These are phyloP conservation scores for Eulemur coronatus DNA, from an alignment of 2,797 vertebrate species.

Conservation along the genomic window DNA sequence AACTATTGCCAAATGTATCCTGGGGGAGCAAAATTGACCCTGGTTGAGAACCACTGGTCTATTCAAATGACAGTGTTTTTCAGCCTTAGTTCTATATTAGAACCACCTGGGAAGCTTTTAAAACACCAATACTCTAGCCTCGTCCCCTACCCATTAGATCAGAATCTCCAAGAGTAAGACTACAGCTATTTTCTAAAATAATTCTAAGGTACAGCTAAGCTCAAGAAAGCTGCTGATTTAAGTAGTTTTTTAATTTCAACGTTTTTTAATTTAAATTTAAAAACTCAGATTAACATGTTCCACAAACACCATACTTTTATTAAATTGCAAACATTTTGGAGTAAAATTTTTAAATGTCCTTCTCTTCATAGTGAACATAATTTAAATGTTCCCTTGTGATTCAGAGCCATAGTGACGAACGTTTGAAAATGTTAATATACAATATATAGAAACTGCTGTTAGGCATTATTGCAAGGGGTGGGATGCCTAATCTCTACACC, in stretches of 20 bases:
- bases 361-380: neutral
- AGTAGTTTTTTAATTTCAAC: neutral
- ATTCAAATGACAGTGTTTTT: neutral
- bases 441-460: neutral
- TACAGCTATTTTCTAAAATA: constrained; percentile 14
- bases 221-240: neutral
- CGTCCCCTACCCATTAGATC: neutral
- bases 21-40: neutral
- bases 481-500: neutral
- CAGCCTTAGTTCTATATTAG: neutral
- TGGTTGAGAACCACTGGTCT: neutral
- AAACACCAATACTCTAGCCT: neutral
- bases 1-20: neutral
- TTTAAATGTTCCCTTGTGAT: constrained; percentile 17
- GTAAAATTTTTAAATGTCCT: constrained; percentile 11
- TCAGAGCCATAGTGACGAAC: neutral
- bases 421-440: constrained; percentile 15
- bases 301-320: neutral
- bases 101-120: neutral
- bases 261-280: constrained; percentile 7
- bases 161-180: neutral
- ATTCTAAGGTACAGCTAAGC: neutral
- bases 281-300: neutral
- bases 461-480: neutral
- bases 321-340: constrained; percentile 26